Conservation (phyloP, 37 sponge, comb jelly and placozoan genomes). For the Dysidea cf. avara region DNA sequence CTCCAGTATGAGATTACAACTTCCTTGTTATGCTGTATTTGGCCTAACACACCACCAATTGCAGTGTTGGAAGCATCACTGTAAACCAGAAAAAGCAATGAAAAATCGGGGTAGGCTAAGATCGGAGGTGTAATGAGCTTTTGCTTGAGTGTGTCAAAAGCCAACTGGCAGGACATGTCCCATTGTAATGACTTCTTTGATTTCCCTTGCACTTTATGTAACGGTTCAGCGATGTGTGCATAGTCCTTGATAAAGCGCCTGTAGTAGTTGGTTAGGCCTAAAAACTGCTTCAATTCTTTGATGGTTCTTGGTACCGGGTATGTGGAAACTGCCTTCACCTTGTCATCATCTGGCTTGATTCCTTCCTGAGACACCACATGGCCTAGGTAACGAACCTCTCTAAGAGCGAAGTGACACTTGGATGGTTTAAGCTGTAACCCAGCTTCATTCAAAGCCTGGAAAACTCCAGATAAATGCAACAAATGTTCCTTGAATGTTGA, state of each 20-base stretch:
- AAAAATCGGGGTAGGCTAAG: conserved; percentile 7
- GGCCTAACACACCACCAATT: conserved; percentile 4
- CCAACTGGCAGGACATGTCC: no score
- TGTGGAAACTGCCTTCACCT: conserved; percentile 21
- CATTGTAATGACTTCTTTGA: no score
- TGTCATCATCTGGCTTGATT: conserved; percentile 12
- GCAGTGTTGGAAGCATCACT: conserved; percentile 9
- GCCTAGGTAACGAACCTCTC: conserved; percentile 31
- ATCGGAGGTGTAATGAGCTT: conserved; percentile 2
- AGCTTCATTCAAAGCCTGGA: conserved; percentile 3
- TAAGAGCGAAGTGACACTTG: conserved; percentile 17
- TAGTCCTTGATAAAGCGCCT: conserved; percentile 28
- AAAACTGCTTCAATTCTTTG: conserved; percentile 40
- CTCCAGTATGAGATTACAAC: conserved; percentile 2
- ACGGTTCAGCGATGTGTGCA: conserved; percentile 26
- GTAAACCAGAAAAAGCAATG: background rate
- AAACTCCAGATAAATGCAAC: background rate
- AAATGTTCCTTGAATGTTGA: conserved; percentile 20
- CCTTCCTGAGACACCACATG: conserved; percentile 34
- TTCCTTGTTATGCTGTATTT: background rate
- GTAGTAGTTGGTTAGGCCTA: conserved; percentile 47
- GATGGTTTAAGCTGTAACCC: conserved; percentile 5
- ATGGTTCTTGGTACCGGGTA: conserved; percentile 19
- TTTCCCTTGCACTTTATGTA: background rate
- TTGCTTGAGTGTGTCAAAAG: conserved; percentile 1